Evolutionary conservation across 2,888 invertebrate species (phyloP).

Genomic region (Apotomis turbidana): DNA sequence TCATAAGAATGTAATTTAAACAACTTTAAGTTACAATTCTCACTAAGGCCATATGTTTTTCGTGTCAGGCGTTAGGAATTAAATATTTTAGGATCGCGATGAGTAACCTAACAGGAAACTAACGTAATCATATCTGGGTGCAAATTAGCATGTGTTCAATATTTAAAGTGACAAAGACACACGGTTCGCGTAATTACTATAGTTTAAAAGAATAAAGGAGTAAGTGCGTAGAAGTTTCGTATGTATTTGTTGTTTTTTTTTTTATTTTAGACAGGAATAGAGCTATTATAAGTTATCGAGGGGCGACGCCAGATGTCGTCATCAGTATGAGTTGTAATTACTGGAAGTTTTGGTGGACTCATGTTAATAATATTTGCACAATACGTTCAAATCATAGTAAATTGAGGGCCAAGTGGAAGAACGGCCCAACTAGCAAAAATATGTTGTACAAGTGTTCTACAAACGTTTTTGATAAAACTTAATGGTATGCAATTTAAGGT

Average conservation of each 20-base stretch:
- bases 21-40: neutral
- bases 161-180: constrained; percentile 25
- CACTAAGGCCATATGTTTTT: constrained; percentile 9
- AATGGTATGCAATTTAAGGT: too few relatives aligned
- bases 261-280: neutral
- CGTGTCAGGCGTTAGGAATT: constrained; percentile 4
- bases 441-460: too few relatives aligned
- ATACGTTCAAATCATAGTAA: too few relatives aligned
- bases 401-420: too few relatives aligned
- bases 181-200: constrained; percentile 8
- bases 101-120: constrained; percentile 34
- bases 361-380: too few relatives aligned
- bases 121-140: constrained; percentile 19
- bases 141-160: constrained; percentile 20
- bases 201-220: neutral
- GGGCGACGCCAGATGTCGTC: neutral
- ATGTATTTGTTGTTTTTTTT: neutral
- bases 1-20: constrained; percentile 2
- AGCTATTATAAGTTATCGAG: neutral
- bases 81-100: constrained; percentile 17
- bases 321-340: neutral
- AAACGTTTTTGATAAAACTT: too few relatives aligned
- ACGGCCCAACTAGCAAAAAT: too few relatives aligned
- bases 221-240: neutral
- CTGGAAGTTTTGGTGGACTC: neutral